Evolutionary conservation across 2,113 vertebrate genomes (phyloP).

Genomic region (Recurvirostra avosetta): DNA sequence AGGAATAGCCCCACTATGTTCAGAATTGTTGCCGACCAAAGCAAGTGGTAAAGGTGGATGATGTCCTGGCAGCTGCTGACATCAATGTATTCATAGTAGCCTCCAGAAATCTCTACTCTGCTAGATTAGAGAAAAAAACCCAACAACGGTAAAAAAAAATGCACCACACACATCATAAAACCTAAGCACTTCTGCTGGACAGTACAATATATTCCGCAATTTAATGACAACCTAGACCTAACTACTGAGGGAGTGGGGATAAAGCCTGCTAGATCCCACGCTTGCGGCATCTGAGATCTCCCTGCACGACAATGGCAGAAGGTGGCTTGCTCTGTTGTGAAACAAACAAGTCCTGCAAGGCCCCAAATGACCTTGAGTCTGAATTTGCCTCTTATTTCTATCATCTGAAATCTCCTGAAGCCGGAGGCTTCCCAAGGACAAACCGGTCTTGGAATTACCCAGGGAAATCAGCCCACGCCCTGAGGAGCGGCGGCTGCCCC

Average conservation of each 20-base stretch:
- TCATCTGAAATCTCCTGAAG: background rate
- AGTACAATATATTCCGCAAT: background rate
- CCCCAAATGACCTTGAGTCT: background rate
- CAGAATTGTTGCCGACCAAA: conserved; percentile 95
- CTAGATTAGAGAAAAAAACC: conserved; percentile 46
- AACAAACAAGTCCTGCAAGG: background rate
- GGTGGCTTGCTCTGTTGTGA: background rate
- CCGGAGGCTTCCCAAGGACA: background rate
- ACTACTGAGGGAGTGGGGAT: background rate
- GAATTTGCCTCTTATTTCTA: background rate
- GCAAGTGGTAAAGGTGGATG: conserved; percentile 93
- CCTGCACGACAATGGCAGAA: background rate
- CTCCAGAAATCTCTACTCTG: conserved; percentile 83
- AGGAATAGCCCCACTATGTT: conserved; percentile 94
- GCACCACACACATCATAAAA: background rate
- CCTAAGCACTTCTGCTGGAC: background rate
- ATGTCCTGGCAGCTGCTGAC: conserved; percentile 97
- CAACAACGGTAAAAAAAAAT: background rate
- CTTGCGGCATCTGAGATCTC: background rate
- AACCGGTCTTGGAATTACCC: background rate
- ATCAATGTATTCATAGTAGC: conserved; percentile 96
- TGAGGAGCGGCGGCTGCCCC: background rate
- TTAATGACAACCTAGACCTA: background rate
- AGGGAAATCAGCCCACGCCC: background rate
- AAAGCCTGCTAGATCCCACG: background rate